Conservation (phyloP, 1,140 invertebrate genomes). For the Myzus persicae region DNA sequence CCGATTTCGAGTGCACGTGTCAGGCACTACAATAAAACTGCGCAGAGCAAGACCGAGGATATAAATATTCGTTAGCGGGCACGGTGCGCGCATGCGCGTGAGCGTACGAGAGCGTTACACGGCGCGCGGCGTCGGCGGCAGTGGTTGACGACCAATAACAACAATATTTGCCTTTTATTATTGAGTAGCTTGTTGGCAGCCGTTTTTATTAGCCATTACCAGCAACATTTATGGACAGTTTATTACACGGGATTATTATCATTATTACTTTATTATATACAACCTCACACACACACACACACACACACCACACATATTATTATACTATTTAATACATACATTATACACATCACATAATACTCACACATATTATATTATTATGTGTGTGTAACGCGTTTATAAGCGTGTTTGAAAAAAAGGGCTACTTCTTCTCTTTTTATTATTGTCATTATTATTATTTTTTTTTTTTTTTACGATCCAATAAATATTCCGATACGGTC, state of each 20-base stretch:
- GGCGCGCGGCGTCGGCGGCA: background rate
- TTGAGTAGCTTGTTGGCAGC: slow-evolving; percentile 31
- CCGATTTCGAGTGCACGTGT: background rate
- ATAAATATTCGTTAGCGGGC: background rate
- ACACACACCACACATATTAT: no score
- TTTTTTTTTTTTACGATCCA: slow-evolving; percentile 39
- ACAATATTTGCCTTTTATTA: slow-evolving; percentile 36
- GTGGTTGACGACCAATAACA: slow-evolving; percentile 29
- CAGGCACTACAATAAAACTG: background rate
- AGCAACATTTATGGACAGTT: slow-evolving; percentile 48
- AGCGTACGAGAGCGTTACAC: background rate
- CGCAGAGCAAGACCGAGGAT: background rate
- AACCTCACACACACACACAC: background rate
- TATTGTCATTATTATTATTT: slow-evolving; percentile 13
- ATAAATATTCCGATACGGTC: slow-evolving; percentile 41
- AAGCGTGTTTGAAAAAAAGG: slow-evolving; percentile 27
- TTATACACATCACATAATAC: background rate
- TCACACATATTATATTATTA: background rate
- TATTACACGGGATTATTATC: slow-evolving; percentile 13
- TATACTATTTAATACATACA: background rate
- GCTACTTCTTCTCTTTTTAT: slow-evolving; percentile 35
- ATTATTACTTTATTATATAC: slow-evolving; percentile 31
- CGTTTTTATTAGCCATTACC: slow-evolving; percentile 47
- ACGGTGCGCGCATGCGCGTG: background rate
- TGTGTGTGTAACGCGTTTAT: background rate